These are phyloP conservation scores for Glossophaga mutica DNA, from an alignment of 2,797 vertebrate genomes.

Conservation along the genomic window DNA sequence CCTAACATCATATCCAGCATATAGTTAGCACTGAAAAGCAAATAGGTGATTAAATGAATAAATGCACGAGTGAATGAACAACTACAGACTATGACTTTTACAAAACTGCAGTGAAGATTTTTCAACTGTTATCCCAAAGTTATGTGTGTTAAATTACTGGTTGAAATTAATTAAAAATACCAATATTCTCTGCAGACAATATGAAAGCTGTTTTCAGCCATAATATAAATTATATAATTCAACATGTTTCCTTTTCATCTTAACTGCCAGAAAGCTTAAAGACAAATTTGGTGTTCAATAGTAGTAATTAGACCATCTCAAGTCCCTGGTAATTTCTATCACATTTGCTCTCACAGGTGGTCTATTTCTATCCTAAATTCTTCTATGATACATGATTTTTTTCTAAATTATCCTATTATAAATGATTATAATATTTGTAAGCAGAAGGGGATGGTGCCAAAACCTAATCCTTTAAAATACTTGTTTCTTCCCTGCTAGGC, in stretches of 20 bases:
- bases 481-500: not conserved
- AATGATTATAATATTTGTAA: constrained; percentile 32
- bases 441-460: not conserved
- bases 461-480: not conserved
- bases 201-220: constrained; percentile 44
- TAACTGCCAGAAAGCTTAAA: constrained; percentile 52
- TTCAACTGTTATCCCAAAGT: constrained; percentile 32
- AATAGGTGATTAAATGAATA: not conserved
- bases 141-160: constrained; percentile 20
- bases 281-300: constrained; percentile 41
- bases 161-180: constrained; percentile 52
- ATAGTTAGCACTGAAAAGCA: not conserved
- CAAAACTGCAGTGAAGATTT: not conserved
- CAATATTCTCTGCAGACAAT: constrained; percentile 53
- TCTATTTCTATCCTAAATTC: constrained; percentile 30
- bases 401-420: constrained; percentile 17
- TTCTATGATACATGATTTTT: not conserved
- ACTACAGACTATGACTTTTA: not conserved
- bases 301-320: constrained; percentile 51
- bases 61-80: not conserved
- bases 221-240: constrained; percentile 9
- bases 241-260: constrained; percentile 31
- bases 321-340: constrained; percentile 42
- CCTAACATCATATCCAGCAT: not conserved
- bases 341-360: constrained; percentile 13